These are phyloP conservation scores for Thaleichthys pacificus DNA, from an alignment of 2,797 vertebrate genomes.

Conservation along the genomic window DNA sequence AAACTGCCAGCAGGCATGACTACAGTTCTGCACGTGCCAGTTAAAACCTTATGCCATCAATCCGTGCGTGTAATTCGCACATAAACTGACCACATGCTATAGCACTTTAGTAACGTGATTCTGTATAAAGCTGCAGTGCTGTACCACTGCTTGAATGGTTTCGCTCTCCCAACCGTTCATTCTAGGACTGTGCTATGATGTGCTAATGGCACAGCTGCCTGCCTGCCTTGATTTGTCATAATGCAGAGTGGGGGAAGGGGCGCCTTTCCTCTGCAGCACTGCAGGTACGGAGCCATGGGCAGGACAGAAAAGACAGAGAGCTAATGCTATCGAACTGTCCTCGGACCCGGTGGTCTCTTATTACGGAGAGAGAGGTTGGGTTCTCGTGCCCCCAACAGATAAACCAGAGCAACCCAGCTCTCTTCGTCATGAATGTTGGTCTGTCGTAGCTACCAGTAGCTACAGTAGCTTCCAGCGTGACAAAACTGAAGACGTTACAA, in stretches of 20 bases:
- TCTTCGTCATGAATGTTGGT: neutral
- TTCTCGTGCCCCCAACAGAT: neutral
- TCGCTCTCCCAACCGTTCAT: neutral
- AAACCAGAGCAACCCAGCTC: neutral
- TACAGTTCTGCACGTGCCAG: neutral
- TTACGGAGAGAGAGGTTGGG: neutral
- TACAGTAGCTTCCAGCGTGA: slow-evolving; percentile 42
- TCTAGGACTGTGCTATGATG: slow-evolving; percentile 65
- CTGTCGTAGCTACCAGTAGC: slow-evolving; percentile 21
- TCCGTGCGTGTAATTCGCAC: neutral
- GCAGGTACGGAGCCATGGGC: slow-evolving; percentile 84
- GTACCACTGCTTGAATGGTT: neutral
- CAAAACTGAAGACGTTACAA: slow-evolving; percentile 54
- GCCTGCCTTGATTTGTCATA: slow-evolving; percentile 90
- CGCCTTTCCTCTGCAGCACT: slow-evolving; percentile 83
- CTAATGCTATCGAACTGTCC: slow-evolving; percentile 37
- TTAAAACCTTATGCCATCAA: too few species aligned
- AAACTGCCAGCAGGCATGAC: neutral
- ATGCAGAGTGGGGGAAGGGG: slow-evolving; percentile 86
- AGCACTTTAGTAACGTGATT: neutral
- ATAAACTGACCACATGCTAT: neutral
- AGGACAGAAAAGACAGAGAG: slow-evolving; percentile 66
- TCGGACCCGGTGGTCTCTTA: slow-evolving; percentile 33
- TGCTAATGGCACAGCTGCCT: slow-evolving; percentile 79
- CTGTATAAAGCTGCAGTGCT: neutral